Percentiles rank a stretch among this genome's conserved stretches.
Conservation (phyloP, 2,888 invertebrate species). For the Aradus depressus region DNA sequence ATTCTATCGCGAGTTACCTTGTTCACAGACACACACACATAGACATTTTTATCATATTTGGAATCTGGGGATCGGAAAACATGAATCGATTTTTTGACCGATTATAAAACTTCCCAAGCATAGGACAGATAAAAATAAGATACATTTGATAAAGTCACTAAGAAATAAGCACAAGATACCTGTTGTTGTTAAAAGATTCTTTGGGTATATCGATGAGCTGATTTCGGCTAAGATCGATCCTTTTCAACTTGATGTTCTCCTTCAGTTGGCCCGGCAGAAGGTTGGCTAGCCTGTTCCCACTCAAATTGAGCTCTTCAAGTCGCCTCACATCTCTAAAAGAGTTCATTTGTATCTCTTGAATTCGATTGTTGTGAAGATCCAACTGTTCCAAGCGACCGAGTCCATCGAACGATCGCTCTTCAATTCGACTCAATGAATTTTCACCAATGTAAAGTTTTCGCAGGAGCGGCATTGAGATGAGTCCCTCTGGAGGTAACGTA, state of each 20-base stretch:
- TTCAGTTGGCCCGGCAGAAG: conserved; percentile 57
- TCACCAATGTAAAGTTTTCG: conserved; percentile 57
- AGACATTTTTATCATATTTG: no score
- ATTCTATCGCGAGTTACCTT: no score
- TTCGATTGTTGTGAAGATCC: conserved; percentile 62
- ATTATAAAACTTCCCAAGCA: no score
- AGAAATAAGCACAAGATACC: no score
- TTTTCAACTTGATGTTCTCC: conserved; percentile 51
- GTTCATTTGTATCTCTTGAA: conserved; percentile 51
- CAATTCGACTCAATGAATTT: conserved; percentile 58
- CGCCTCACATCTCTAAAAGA: conserved; percentile 30
- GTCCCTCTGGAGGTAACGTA: conserved; percentile 51
- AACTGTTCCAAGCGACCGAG: conserved; percentile 57
- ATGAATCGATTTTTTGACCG: no score
- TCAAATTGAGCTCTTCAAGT: conserved; percentile 52
- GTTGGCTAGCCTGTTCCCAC: conserved; percentile 61
- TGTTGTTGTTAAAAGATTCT: conserved; percentile 45
- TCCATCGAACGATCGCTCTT: conserved; percentile 56
- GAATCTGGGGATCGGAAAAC: no score
- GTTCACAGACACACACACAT: no score
- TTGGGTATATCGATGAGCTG: conserved; percentile 56
- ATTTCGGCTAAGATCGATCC: conserved; percentile 64
- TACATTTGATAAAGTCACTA: no score
- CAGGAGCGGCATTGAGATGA: conserved; percentile 55
- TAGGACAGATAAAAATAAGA: no score